Percentiles rank a stretch among this genome's conserved stretches.
Conservation (phyloP, 1,140 invertebrate genomes). For the Schlechtendalia chinensis region DNA sequence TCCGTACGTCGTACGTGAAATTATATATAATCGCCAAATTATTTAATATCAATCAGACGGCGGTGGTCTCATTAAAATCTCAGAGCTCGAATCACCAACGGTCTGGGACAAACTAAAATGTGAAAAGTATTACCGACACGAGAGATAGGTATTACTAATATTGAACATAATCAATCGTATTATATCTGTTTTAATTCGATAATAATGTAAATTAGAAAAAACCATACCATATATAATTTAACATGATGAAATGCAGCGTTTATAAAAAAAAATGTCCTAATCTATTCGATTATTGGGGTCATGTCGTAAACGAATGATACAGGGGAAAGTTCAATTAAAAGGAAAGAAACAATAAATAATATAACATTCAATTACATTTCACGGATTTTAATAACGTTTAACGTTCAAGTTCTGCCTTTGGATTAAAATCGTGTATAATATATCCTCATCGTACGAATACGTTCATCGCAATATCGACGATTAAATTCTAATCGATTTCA, state of each 20-base stretch:
- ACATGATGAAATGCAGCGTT: too few relatives aligned
- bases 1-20: not conserved
- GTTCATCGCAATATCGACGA: slow-evolving; percentile 1
- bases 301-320: not conserved
- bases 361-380: not conserved
- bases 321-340: not conserved
- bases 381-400: not conserved
- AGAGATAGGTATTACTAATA: not conserved
- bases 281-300: not conserved
- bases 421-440: not conserved
- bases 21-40: too few relatives aligned
- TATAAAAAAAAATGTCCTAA: too few relatives aligned
- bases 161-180: not conserved
- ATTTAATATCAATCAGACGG: not conserved
- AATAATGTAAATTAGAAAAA: not conserved
- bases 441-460: not conserved
- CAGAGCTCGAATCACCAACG: not conserved
- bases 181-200: not conserved
- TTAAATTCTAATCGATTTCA: not conserved
- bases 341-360: not conserved
- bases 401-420: too few relatives aligned
- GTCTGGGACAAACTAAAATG: not conserved
- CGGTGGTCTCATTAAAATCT: not conserved
- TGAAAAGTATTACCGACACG: not conserved
- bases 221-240: not conserved